Evolutionary conservation across 53 echinoderm and acorn worm genomes (phyloP).

Genomic region (Luidia sarsii): DNA sequence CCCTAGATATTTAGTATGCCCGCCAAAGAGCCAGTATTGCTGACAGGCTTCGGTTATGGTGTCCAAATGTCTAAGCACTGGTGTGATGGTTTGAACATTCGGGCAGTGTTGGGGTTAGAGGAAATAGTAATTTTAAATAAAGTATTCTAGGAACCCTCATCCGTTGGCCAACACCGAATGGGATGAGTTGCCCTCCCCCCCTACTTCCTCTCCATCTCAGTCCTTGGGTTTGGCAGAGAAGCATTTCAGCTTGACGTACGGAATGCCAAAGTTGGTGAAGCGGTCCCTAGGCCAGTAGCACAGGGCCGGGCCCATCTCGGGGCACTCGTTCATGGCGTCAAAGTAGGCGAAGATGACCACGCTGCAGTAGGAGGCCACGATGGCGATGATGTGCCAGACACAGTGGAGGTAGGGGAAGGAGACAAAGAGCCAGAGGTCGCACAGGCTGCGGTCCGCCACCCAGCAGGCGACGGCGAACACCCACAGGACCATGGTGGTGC

Average conservation of each 20-base stretch:
- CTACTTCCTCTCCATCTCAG: too few relatives aligned
- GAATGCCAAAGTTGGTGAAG: conserved; percentile 87
- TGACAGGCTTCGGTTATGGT: too few relatives aligned
- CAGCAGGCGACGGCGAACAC: conserved; percentile 79
- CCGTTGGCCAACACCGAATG: too few relatives aligned
- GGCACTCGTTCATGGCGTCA: conserved; percentile 96
- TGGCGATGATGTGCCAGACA: conserved; percentile 93
- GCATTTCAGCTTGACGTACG: conserved; percentile 81
- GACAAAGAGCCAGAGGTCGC: conserved; percentile 86
- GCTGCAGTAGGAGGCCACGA: conserved; percentile 84
- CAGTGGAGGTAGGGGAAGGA: conserved; percentile 98
- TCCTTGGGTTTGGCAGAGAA: conserved; percentile 73
- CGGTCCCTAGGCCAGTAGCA: conserved; percentile 91
- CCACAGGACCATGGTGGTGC: conserved; percentile 68
- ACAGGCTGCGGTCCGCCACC: conserved; percentile 76
- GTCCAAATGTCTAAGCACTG: too few relatives aligned
- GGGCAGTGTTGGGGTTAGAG: background rate
- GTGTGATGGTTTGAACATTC: background rate
- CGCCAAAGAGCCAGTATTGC: too few relatives aligned
- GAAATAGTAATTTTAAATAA: too few relatives aligned
- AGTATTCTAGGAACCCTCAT: too few relatives aligned
- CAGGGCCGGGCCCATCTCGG: conserved; percentile 94
- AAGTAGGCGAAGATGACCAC: conserved; percentile 94
- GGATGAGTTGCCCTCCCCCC: too few relatives aligned
- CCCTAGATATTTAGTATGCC: too few relatives aligned